Conservation (phyloP, 2,888 invertebrate species). For the Drosophila pseudotalamancana region DNA sequence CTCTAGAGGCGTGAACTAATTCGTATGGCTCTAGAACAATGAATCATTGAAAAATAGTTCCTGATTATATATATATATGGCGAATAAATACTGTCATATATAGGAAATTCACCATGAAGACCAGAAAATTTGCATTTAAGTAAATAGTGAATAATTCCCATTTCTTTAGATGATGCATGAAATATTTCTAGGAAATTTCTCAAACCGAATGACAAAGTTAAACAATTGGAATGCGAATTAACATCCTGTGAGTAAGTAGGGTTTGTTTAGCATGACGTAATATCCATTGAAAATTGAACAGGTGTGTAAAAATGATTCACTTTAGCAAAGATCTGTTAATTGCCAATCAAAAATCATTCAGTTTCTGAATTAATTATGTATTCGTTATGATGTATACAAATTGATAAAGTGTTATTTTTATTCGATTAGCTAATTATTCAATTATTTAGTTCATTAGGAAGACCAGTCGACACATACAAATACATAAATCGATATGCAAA, state of each 20-base stretch:
- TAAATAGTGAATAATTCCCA: slow-evolving; percentile 22
- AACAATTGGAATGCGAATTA: neutral
- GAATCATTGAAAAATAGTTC: no score
- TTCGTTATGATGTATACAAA: neutral
- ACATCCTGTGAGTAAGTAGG: neutral
- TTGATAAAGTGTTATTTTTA: slow-evolving; percentile 23
- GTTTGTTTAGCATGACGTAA: neutral
- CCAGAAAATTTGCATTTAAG: neutral
- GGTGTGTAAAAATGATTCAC: neutral
- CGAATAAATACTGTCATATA: no score
- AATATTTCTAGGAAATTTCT: neutral
- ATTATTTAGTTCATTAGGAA: slow-evolving; percentile 50
- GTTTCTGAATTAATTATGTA: slow-evolving; percentile 22
- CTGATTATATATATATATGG: no score
- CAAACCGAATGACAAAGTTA: slow-evolving; percentile 1
- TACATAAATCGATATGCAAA: neutral
- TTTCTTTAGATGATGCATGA: neutral
- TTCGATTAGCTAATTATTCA: slow-evolving; percentile 61
- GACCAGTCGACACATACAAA: neutral
- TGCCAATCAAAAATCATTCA: slow-evolving; percentile 19
- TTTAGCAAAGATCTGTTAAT: neutral
- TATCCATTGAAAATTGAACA: no score
- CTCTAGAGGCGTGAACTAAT: no score
- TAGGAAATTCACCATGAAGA: neutral
- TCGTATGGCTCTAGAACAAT: no score